Evolutionary conservation across 2,113 vertebrate species (phyloP).

Genomic region (Epinephelus lanceolatus): DNA sequence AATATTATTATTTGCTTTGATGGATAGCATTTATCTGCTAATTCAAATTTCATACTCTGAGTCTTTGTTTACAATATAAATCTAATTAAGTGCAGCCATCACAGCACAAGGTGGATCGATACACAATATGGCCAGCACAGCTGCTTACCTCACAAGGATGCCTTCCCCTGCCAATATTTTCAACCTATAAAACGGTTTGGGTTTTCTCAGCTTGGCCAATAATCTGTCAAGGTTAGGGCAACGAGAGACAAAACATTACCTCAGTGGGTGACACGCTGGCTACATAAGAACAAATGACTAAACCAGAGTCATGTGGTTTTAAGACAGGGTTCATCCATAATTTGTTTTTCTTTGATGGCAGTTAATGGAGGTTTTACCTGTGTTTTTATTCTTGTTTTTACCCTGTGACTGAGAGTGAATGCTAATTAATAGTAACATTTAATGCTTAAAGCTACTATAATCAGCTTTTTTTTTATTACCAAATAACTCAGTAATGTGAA

Average conservation of each 20-base stretch:
- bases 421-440: not conserved
- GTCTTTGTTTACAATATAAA: slow-evolving; percentile 91
- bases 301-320: slow-evolving; percentile 10
- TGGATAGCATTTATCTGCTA: slow-evolving; percentile 85
- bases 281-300: slow-evolving; percentile 36
- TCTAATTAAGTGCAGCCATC: slow-evolving; percentile 88
- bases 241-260: slow-evolving; percentile 75
- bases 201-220: slow-evolving; percentile 77
- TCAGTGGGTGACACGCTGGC: slow-evolving; percentile 50
- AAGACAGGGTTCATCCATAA: slow-evolving; percentile 15
- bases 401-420: not conserved
- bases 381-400: not conserved
- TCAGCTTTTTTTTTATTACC: slow-evolving; percentile 13
- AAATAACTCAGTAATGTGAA: not conserved
- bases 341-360: slow-evolving; percentile 3
- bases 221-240: slow-evolving; percentile 83
- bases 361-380: not conserved
- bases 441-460: not conserved
- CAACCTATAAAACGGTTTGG: slow-evolving; percentile 77
- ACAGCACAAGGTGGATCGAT: slow-evolving; percentile 86
- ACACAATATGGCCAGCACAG: slow-evolving; percentile 88
- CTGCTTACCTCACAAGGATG: slow-evolving; percentile 85
- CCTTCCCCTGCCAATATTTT: slow-evolving; percentile 85
- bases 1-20: slow-evolving; percentile 85
- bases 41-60: slow-evolving; percentile 84